phyloP scores from a whole-genome alignment of 1,140 invertebrate genomes.

The Trichonephila clavipes region DNA sequence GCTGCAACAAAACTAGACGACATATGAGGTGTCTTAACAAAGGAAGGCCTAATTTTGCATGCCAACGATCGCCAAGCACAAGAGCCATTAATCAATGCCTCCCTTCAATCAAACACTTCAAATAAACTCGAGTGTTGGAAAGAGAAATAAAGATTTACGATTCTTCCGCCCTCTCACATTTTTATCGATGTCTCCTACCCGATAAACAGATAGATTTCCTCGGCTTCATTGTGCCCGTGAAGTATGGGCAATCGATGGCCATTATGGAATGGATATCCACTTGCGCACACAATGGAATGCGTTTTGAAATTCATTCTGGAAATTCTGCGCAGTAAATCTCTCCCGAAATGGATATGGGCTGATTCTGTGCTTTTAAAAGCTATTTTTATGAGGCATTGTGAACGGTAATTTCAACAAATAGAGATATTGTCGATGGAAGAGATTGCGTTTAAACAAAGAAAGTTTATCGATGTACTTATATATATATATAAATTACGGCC shows the following conservation, averaged over 20 bases:
- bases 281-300: neutral
- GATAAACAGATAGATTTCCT: neutral
- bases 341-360: neutral
- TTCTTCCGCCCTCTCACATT: neutral
- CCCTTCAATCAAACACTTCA: neutral
- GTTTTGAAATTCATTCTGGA: neutral
- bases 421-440: too few relatives aligned
- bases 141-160: neutral
- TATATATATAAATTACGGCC: too few relatives aligned
- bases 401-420: neutral
- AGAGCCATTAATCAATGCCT: neutral
- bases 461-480: too few relatives aligned
- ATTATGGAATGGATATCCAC: slow-evolving; percentile 17
- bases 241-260: neutral
- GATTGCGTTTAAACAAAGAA: too few relatives aligned
- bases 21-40: too few relatives aligned
- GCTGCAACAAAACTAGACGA: too few relatives aligned
- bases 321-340: slow-evolving; percentile 3
- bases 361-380: neutral
- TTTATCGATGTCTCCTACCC: neutral
- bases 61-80: too few relatives aligned
- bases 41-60: too few relatives aligned
- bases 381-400: neutral
- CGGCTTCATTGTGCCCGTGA: neutral
- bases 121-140: neutral